Evolutionary conservation across 2,888 invertebrate species (phyloP).

Genomic region (Athalia circularis): DNA sequence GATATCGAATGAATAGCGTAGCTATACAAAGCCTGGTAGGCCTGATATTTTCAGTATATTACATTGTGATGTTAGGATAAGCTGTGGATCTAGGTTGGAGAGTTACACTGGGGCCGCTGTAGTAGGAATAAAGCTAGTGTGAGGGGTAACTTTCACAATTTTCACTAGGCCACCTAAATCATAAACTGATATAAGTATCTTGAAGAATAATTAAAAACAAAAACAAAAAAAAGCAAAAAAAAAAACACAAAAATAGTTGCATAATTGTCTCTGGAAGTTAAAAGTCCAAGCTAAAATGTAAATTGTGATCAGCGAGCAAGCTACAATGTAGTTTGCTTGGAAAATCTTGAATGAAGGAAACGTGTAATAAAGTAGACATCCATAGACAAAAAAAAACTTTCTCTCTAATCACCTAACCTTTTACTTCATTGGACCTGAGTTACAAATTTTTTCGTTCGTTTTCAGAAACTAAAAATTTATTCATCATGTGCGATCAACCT

Average conservation of each 20-base stretch:
- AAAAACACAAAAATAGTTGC: conserved; percentile 42
- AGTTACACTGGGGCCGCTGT: conserved; percentile 72
- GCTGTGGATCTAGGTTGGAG: conserved; percentile 69
- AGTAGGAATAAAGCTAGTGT: conserved; percentile 65
- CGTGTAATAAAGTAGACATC: conserved; percentile 74
- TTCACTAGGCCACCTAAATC: conserved; percentile 64
- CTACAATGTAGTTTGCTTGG: conserved; percentile 74
- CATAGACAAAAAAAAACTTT: conserved; percentile 61
- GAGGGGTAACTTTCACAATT: conserved; percentile 68
- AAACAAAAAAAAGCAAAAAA: conserved; percentile 35
- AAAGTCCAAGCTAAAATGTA: conserved; percentile 65
- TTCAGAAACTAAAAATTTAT: too few species aligned
- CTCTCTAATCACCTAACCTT: conserved; percentile 28
- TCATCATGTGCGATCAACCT: too few species aligned
- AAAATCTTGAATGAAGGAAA: conserved; percentile 71
- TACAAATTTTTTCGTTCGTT: too few species aligned
- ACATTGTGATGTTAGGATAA: conserved; percentile 74
- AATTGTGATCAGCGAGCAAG: conserved; percentile 71
- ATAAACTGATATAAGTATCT: conserved; percentile 60
- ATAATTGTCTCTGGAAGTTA: conserved; percentile 49
- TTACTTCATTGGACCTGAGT: conserved; percentile 11
- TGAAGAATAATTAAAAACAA: conserved; percentile 53
- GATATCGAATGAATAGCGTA: conserved; percentile 34
- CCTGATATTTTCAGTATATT: conserved; percentile 54
- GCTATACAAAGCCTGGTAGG: conserved; percentile 42